Conservation (phyloP, 1,140 invertebrate genomes). For the Cardiocondyla obscurior region DNA sequence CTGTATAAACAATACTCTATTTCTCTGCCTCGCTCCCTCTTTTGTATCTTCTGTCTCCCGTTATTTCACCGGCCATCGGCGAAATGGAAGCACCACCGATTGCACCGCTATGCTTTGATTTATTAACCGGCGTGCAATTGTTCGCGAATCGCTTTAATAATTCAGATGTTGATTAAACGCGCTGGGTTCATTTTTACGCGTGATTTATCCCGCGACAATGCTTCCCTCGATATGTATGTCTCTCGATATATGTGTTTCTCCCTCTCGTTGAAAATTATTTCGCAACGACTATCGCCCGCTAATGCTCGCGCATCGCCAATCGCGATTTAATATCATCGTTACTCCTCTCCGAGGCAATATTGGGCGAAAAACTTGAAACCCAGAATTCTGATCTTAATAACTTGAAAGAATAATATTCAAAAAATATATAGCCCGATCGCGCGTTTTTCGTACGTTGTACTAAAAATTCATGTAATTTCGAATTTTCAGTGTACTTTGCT, state of each 20-base stretch:
- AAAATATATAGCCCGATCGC: background rate
- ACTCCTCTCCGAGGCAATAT: background rate
- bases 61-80: conserved; percentile 56
- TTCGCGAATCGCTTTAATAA: conserved; percentile 80
- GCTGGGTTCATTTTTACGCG: conserved; percentile 78
- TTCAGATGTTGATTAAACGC: conserved; percentile 82
- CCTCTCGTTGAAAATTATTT: conserved; percentile 53
- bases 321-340: conserved; percentile 41
- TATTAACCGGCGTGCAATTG: conserved; percentile 80
- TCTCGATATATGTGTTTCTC: conserved; percentile 18
- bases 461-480: background rate
- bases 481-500: background rate
- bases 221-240: conserved; percentile 35
- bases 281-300: conserved; percentile 51
- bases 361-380: conserved; percentile 25
- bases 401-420: background rate
- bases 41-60: conserved; percentile 5
- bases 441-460: background rate
- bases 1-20: conserved; percentile 60
- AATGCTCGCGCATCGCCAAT: conserved; percentile 40
- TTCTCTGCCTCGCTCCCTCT: conserved; percentile 12
- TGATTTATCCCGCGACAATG: conserved; percentile 76
- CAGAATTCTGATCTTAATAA: conserved; percentile 15
- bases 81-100: conserved; percentile 60
- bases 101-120: conserved; percentile 74